Evolutionary conservation across 2,797 vertebrate species (phyloP).

Genomic region (Mus caroli): DNA sequence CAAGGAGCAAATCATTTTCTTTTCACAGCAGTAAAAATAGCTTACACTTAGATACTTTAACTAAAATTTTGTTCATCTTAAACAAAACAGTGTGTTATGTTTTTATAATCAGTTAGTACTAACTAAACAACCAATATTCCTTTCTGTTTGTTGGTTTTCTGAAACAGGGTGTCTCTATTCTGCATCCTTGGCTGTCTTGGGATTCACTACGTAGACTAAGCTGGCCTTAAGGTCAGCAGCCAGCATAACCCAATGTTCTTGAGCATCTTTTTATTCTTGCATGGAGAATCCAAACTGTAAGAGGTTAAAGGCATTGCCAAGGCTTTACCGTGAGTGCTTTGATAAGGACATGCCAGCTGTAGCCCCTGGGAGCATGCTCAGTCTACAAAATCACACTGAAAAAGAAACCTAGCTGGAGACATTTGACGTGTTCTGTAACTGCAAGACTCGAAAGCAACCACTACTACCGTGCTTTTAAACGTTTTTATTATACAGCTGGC

Average conservation of each 20-base stretch:
- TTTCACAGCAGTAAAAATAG: conserved; percentile 18
- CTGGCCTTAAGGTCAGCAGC: too few relatives aligned
- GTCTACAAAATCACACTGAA: conserved; percentile 39
- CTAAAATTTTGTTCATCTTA: neutral
- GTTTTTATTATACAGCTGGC: conserved; percentile 55
- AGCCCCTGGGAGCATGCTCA: conserved; percentile 40
- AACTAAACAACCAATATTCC: neutral
- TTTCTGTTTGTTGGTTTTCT: neutral
- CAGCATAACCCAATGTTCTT: neutral
- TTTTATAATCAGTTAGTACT: neutral
- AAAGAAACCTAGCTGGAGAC: conserved; percentile 51
- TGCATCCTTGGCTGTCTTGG: neutral
- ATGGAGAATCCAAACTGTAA: neutral
- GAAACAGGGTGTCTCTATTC: neutral
- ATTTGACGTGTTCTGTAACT: conserved; percentile 61
- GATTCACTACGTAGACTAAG: neutral
- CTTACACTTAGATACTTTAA: conserved; percentile 9
- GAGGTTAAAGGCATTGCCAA: neutral
- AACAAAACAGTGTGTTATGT: neutral
- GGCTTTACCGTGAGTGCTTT: neutral
- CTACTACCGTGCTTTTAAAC: neutral
- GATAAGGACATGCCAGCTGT: conserved; percentile 37
- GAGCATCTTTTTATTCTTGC: neutral
- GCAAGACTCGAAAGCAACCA: conserved; percentile 68
- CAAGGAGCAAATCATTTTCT: conserved; percentile 5